A percentile compares a stretch with the other conserved stretches of the same genome.
Conservation (phyloP, 2,113 vertebrate species). For the Anhinga rufa region DNA sequence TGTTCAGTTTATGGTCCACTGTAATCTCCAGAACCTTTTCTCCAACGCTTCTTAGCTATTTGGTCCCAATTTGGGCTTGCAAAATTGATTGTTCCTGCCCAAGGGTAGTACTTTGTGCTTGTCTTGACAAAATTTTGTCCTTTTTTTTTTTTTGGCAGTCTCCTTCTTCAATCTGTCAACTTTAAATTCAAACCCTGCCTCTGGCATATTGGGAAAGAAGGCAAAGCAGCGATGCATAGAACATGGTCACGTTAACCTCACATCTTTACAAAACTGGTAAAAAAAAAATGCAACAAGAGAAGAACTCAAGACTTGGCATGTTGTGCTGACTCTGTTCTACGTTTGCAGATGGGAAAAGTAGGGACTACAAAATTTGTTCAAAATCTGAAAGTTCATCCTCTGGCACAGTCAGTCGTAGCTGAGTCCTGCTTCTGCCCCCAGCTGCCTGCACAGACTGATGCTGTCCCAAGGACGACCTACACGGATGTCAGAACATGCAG, state of each 20-base stretch:
- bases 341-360: neutral
- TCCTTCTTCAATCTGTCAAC: neutral
- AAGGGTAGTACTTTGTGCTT: neutral
- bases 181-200: neutral
- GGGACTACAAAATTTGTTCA: neutral
- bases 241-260: neutral
- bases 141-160: neutral
- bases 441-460: accelerated
- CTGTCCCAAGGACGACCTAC: neutral
- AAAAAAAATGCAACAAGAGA: neutral
- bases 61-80: neutral
- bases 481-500: neutral
- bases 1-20: neutral
- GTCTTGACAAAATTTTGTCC: neutral
- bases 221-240: neutral
- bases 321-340: neutral
- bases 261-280: neutral
- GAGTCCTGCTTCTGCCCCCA: neutral
- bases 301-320: neutral
- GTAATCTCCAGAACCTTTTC: neutral
- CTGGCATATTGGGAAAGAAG: neutral
- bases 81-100: neutral
- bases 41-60: neutral
- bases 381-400: neutral
- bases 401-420: accelerated